phyloP scores from a whole-genome alignment of 2,113 vertebrate genomes.

The Pampusana beccarii region DNA sequence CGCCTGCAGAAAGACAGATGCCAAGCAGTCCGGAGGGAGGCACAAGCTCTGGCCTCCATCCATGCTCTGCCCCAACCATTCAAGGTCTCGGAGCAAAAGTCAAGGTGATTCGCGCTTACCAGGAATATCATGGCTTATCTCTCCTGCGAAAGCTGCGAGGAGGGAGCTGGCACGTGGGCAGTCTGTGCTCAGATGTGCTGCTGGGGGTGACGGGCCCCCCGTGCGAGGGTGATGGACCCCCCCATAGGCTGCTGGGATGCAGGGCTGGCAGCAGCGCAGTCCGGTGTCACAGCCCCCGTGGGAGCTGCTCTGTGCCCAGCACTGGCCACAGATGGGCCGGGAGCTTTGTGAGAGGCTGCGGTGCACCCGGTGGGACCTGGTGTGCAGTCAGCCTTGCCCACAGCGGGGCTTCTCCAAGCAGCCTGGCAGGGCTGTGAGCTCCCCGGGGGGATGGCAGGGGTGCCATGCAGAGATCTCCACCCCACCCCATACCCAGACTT shows the following conservation, averaged over 20 bases:
- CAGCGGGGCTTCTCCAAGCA: background rate
- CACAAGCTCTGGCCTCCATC: rapidly evolving
- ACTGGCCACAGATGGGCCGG: rapidly evolving
- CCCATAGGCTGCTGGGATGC: background rate
- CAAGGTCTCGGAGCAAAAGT: background rate
- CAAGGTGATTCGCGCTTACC: background rate
- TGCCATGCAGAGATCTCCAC: background rate
- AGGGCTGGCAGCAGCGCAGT: background rate
- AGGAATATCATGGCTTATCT: rapidly evolving
- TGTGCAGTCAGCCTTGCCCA: rapidly evolving
- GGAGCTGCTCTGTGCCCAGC: background rate
- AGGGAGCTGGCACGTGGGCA: rapidly evolving
- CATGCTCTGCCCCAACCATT: rapidly evolving
- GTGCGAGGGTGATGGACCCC: background rate
- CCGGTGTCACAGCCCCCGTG: background rate
- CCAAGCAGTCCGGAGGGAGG: rapidly evolving
- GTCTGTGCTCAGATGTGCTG: rapidly evolving
- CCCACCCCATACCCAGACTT: background rate
- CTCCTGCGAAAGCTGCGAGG: rapidly evolving
- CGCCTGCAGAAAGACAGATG: rapidly evolving
- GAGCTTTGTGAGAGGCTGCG: background rate
- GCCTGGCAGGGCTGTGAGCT: background rate
- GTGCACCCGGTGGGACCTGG: rapidly evolving
- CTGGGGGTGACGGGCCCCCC: rapidly evolving
- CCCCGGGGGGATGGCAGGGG: background rate